Base-by-base conservation (phyloP, 2,797 vertebrate species). In the Hylomyscus alleni region DNA sequence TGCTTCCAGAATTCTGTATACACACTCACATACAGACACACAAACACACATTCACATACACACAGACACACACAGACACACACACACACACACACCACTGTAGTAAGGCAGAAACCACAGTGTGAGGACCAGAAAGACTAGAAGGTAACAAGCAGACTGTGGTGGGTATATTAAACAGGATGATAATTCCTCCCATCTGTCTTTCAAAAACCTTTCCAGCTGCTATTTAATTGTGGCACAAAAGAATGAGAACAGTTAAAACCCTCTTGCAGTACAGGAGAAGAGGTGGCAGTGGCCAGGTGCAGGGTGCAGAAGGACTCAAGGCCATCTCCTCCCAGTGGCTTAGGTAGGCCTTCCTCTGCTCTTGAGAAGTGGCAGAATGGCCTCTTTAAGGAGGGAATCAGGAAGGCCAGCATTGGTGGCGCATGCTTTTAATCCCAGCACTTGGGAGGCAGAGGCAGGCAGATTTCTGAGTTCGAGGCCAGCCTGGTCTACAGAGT, bases 121-220 rank as follows among this genome's bases (percentile, higher is more conserved):
- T 7, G 15, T 1, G 0, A 58, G 31, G 2, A 17, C 9, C 29
- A 3, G 62, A 92, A 83, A 62, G 82, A 50, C 3, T 7, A 69
- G n/a, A 44, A 65, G 11, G 6, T 37, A 13, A 1, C 3, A 52
- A 56, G 54, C 10, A 26, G 22, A 13, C 26, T 17, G 20, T 4
- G 15, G 37, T 0, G 1, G 40, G 24, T 20, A 13, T 31, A 6
- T 69, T 69, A 58, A n/a, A 34, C 40, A 12, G 31, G 17, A 5
- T 4, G 26, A 1, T 54, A 20, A 7, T 2, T 0, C 60, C 31
- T 54, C 19, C 26, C 2, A 0, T 0, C 3, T 2, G 20, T 24
- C 31, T 76, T 83, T 26, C 40, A 84, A 62, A 84, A 62, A 24
- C 24, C 12, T 10, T 40, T 50, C 19, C 2, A 31, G 62, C 24